Conservation (phyloP, 1,140 invertebrate species). For the Sweltsa coloradensis region DNA sequence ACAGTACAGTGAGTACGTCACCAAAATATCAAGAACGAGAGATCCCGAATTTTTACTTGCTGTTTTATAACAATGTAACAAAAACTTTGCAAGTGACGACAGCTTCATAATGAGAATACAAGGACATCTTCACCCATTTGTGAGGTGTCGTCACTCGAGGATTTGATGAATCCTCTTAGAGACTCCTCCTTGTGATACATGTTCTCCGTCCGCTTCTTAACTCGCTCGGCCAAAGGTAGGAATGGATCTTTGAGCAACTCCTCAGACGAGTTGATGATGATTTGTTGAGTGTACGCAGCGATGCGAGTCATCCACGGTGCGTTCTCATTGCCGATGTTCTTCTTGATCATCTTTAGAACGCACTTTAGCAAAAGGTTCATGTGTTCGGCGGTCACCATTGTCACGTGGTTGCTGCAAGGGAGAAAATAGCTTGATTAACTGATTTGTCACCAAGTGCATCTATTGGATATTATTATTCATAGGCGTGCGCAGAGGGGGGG, state of each 20-base stretch:
- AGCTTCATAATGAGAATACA: no score
- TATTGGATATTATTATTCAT: neutral
- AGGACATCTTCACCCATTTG: conserved; percentile 36
- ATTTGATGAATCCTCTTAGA: conserved; percentile 81
- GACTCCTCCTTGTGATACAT: conserved; percentile 92
- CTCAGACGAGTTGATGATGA: conserved; percentile 87
- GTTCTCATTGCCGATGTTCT: conserved; percentile 91
- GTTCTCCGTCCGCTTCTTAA: conserved; percentile 71
- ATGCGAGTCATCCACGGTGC: conserved; percentile 99
- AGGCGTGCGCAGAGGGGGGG: no score
- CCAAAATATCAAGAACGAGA: no score
- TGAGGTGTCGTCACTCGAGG: conserved; percentile 49
- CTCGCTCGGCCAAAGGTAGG: conserved; percentile 74
- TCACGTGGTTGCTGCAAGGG: conserved; percentile 69
- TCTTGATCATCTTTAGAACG: conserved; percentile 91
- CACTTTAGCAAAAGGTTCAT: conserved; percentile 95
- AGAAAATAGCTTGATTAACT: conserved; percentile 14
- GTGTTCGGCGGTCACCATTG: conserved; percentile 92
- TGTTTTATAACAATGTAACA: no score
- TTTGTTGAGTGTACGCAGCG: conserved; percentile 87
- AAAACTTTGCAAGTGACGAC: no score
- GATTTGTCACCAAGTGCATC: neutral
- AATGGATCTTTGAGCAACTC: conserved; percentile 81
- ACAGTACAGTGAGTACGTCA: no score
- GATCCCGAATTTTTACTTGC: no score